These are phyloP conservation scores for Bolinopsis microptera DNA, from an alignment of 37 sponge, comb jelly and placozoan species.

Conservation along the genomic window DNA sequence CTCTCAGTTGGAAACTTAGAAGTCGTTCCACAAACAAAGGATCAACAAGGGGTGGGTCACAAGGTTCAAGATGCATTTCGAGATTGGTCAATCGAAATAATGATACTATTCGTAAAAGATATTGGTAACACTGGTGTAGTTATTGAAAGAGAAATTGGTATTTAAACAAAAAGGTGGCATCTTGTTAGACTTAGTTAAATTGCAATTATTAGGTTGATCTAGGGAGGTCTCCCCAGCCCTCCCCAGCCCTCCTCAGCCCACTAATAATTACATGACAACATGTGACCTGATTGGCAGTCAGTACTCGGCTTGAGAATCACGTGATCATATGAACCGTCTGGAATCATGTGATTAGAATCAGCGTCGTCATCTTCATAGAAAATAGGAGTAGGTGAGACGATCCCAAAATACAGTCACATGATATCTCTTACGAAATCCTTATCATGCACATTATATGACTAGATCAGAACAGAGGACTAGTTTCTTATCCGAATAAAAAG, in stretches of 20 bases:
- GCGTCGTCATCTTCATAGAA: no score
- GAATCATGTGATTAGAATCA: no score
- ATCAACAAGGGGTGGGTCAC: conserved; percentile 48
- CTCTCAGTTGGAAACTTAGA: background rate
- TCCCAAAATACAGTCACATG: no score
- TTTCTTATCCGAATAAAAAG: no score
- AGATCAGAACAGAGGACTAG: no score
- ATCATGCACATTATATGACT: no score
- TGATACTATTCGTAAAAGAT: no score
- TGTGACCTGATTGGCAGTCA: background rate
- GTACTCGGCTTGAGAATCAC: no score
- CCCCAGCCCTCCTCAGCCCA: background rate
- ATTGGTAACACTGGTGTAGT: no score
- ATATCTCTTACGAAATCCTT: no score
- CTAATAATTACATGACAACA: conserved; percentile 32
- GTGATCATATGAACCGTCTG: no score
- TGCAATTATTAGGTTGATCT: conserved; percentile 21
- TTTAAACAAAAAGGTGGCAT: background rate
- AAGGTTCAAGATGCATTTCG: conserved; percentile 35
- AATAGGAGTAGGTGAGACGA: no score
- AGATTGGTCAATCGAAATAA: background rate
- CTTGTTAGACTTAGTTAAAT: background rate
- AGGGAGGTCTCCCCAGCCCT: background rate
- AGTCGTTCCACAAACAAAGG: background rate
- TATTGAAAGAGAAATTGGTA: background rate